These are phyloP conservation scores for Dromiciops gliroides DNA, from an alignment of 2,113 vertebrate genomes.

Conservation along the genomic window DNA sequence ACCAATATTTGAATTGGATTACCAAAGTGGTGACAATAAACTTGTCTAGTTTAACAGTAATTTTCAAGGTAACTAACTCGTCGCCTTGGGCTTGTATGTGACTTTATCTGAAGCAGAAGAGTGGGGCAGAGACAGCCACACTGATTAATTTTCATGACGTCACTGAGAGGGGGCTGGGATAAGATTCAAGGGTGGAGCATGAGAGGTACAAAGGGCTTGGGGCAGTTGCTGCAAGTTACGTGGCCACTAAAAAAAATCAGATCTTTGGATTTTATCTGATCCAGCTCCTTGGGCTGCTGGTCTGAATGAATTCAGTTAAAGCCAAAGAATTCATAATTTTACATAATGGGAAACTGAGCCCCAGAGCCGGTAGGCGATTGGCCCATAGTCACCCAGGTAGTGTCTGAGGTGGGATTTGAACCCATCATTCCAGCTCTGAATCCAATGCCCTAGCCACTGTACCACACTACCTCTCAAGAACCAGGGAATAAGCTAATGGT, in stretches of 20 bases:
- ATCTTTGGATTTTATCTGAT: neutral
- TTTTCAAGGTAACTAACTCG: neutral
- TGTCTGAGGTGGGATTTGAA: neutral
- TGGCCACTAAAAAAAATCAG: slow-evolving; percentile 32
- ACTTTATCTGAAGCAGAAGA: too few species aligned
- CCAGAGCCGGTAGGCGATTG: neutral
- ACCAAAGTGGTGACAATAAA: neutral
- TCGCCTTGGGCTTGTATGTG: slow-evolving; percentile 23
- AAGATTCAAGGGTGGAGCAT: slow-evolving; percentile 4
- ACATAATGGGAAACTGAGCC: neutral
- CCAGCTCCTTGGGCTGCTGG: neutral
- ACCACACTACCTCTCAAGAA: neutral
- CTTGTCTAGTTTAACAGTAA: too few species aligned
- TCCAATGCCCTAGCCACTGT: neutral
- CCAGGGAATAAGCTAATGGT: slow-evolving; percentile 5
- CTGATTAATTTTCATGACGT: slow-evolving; percentile 40
- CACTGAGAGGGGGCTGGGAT: slow-evolving; percentile 15
- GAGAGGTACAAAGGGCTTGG: slow-evolving; percentile 20
- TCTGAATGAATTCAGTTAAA: neutral
- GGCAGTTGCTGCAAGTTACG: slow-evolving; percentile 8
- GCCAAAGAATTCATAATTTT: neutral
- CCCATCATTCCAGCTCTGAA: neutral
- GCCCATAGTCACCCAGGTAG: neutral
- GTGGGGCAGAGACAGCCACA: slow-evolving; percentile 7
- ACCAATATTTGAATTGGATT: neutral